Percentiles rank a stretch among this genome's conserved stretches.
Evolutionary conservation across 2,888 invertebrate species (phyloP).

Genomic region (Leucophora obtusa): DNA sequence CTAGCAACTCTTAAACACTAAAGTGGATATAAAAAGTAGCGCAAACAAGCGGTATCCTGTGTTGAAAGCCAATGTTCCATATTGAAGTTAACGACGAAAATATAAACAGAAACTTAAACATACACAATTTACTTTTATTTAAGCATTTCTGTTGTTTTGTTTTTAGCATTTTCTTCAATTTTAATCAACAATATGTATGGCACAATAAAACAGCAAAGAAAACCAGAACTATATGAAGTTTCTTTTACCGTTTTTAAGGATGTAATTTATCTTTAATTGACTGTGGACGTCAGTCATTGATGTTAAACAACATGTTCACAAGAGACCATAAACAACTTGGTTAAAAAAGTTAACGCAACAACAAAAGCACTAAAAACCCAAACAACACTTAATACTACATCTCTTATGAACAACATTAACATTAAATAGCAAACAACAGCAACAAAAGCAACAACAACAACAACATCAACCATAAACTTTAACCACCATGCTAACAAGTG

Average conservation of each 20-base stretch:
- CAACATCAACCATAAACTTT: constrained; percentile 50
- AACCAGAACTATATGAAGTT: constrained; percentile 43
- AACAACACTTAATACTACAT: constrained; percentile 36
- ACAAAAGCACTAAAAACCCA: constrained; percentile 15
- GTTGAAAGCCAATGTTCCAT: background rate
- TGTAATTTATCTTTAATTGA: constrained; percentile 64
- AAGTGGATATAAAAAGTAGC: background rate
- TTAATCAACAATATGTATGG: background rate
- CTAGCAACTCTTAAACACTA: background rate
- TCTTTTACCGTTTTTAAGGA: constrained; percentile 58
- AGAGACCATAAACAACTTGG: constrained; percentile 58
- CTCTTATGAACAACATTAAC: constrained; percentile 2
- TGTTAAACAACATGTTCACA: constrained; percentile 63
- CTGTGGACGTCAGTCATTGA: constrained; percentile 61
- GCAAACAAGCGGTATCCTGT: constrained; percentile 25
- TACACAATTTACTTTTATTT: constrained; percentile 1
- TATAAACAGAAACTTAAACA: constrained; percentile 7
- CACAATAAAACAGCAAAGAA: constrained; percentile 2
- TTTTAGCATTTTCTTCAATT: constrained; percentile 1
- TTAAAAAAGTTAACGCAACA: constrained; percentile 16
- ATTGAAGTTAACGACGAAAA: background rate
- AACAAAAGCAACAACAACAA: constrained; percentile 35
- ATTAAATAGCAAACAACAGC: constrained; percentile 12
- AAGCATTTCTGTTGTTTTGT: constrained; percentile 9
- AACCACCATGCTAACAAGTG: constrained; percentile 52